A percentile compares a stretch with the other conserved stretches of the same genome.
phyloP scores from a whole-genome alignment of 2,797 vertebrate species.

The Bryconaethiops microstoma region DNA sequence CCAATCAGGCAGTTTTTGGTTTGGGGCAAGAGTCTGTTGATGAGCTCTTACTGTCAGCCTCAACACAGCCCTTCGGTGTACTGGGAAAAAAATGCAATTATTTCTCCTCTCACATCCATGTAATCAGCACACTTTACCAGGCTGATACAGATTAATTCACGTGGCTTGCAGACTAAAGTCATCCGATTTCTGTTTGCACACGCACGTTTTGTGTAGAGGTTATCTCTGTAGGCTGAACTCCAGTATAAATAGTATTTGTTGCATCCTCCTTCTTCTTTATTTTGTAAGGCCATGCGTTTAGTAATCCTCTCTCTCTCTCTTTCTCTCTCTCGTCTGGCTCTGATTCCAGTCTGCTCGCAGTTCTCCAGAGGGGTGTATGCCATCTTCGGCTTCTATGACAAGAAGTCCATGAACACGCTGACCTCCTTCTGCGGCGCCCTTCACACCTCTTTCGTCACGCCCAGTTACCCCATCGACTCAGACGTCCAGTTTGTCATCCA shows the following conservation, averaged over 20 bases:
- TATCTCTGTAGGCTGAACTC: background rate
- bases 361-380: constrained; percentile 98
- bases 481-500: constrained; percentile 99
- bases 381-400: constrained; percentile 99
- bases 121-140: constrained; percentile 35
- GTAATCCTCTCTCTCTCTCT: background rate
- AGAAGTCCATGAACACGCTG: constrained; percentile 99
- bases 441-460: constrained; percentile 97
- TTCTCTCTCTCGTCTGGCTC: constrained; percentile 33
- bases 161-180: constrained; percentile 22
- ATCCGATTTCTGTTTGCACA: constrained; percentile 5
- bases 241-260: constrained; percentile 29
- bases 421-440: constrained; percentile 98
- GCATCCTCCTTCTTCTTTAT: background rate
- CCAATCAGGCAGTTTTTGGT: constrained; percentile 55
- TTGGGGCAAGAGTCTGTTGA: constrained; percentile 35
- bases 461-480: constrained; percentile 96
- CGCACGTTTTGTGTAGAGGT: background rate
- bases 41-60: constrained; percentile 28
- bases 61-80: constrained; percentile 36
- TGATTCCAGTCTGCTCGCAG: constrained; percentile 93
- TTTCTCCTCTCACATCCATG: constrained; percentile 35
- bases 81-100: constrained; percentile 49
- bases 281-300: background rate
- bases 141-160: constrained; percentile 40